Base-by-base conservation (phyloP, 2,888 invertebrate species). In the Macrophya annulata region DNA sequence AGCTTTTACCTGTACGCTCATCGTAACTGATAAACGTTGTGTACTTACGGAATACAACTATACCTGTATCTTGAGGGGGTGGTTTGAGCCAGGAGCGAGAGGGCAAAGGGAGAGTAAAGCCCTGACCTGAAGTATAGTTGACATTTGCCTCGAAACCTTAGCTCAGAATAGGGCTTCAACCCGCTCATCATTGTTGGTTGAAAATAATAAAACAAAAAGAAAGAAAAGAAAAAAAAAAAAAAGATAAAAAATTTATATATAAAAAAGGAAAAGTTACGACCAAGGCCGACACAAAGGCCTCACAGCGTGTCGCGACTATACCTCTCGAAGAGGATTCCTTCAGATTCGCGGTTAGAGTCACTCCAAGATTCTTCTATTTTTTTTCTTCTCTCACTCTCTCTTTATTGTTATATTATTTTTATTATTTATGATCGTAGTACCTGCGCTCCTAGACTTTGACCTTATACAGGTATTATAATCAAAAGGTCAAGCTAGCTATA, bases 141-240 rank as follows among this genome's bases (percentile, higher is more conserved):
- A 90, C 90, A 89, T 91, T 91, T 89, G 88, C 88, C 90, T 90
- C 89, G 91, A 92, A 92, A 91, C 89, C 90, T 89, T 90, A 91
- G 89, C 90, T 90, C 87, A 87, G 45, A 45, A 86, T 91, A 93
- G 86, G 91, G 92, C 92, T 91, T 92, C 92, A 85, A 87, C 85
- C 84, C 86, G 84, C 62, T 82, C 81, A 43, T 40, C 40, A 40
- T 62, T 15, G 37, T 4, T 77, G 51, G 25, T 4, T n/a, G 31
- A 25, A 65, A 65, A 65, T 9, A 25, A 65, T 2, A 15, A 12
- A 65, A 15, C 6, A 15, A 9, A 31, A 65, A 21, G n/a, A 25
- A 9, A 62, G 15, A 51, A 37, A 76, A 6, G 37, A n/a, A 77
- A 37, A 37, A 55, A 17, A 12, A 59, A 9, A 55, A 37, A 40